Conservation (phyloP, 2,113 vertebrate species). For the Zapus hudsonius region DNA sequence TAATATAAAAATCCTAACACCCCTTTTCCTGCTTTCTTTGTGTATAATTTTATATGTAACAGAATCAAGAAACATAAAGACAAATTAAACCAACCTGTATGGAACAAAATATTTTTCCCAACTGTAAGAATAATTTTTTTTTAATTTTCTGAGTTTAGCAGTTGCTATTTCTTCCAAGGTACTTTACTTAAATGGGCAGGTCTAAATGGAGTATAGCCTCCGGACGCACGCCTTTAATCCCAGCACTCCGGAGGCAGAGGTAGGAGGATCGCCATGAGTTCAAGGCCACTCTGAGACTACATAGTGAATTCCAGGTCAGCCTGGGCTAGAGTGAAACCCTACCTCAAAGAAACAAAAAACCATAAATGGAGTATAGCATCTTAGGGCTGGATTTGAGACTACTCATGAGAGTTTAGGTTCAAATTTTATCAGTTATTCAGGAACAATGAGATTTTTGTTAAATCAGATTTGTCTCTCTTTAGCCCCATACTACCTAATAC, state of each 20-base stretch:
- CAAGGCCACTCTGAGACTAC: too few relatives aligned
- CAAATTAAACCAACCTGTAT: neutral
- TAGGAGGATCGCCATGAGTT: too few relatives aligned
- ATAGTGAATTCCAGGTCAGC: too few relatives aligned
- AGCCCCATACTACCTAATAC: neutral
- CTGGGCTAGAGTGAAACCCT: too few relatives aligned
- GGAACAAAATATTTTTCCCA: neutral
- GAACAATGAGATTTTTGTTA: neutral
- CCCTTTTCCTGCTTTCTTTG: neutral
- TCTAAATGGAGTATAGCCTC: neutral
- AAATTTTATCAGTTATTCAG: neutral
- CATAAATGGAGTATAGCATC: neutral
- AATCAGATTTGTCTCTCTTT: neutral
- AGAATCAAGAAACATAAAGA: conserved; percentile 16
- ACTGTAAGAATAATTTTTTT: conserved; percentile 26
- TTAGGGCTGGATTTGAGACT: neutral
- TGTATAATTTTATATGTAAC: conserved; percentile 49
- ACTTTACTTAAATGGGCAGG: neutral
- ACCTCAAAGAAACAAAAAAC: too few relatives aligned
- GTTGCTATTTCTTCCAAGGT: neutral
- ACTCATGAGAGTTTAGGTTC: neutral
- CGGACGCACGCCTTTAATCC: too few relatives aligned
- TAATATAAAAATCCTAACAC: neutral
- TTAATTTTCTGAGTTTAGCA: neutral
- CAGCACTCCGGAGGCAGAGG: too few relatives aligned